phyloP scores from a whole-genome alignment of 2,888 invertebrate genomes.

The Hydrotaea cyrtoneurina region DNA sequence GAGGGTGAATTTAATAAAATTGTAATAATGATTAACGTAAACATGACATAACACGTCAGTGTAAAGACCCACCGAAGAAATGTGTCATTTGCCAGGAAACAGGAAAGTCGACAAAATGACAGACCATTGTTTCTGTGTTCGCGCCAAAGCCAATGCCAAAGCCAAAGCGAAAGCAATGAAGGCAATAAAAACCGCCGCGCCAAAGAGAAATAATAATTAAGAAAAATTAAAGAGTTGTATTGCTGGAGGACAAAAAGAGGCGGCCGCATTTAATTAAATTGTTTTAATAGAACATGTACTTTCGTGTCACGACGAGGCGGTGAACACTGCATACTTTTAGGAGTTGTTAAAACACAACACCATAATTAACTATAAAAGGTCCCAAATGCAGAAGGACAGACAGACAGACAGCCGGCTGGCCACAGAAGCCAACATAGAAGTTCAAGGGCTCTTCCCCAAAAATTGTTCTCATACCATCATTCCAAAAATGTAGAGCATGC shows the following conservation, averaged over 20 bases:
- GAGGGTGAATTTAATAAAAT: constrained; percentile 17
- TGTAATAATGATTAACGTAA: constrained; percentile 42
- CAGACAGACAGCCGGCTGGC: background rate
- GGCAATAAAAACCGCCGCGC: constrained; percentile 7
- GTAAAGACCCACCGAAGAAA: constrained; percentile 15
- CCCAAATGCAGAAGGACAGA: background rate
- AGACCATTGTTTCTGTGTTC: constrained; percentile 17
- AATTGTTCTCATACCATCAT: too few species aligned
- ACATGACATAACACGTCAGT: constrained; percentile 59
- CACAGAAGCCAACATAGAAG: too few species aligned
- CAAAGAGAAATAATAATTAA: constrained; percentile 52
- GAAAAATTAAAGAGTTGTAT: constrained; percentile 53
- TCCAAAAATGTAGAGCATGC: too few species aligned
- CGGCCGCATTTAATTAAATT: constrained; percentile 51
- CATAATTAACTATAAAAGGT: background rate
- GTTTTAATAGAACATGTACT: constrained; percentile 33
- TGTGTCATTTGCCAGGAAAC: background rate
- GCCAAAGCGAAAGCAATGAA: background rate
- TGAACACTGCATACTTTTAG: background rate
- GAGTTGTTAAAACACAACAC: background rate
- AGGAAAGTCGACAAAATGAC: constrained; percentile 12
- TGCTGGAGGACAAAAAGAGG: constrained; percentile 1
- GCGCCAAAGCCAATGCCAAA: background rate
- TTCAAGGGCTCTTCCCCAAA: too few species aligned
- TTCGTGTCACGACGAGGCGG: background rate